A percentile compares a stretch with the other conserved stretches of the same genome.
Evolutionary conservation across 2,888 invertebrate genomes (phyloP).

Genomic region (Drosophila algonquin): DNA sequence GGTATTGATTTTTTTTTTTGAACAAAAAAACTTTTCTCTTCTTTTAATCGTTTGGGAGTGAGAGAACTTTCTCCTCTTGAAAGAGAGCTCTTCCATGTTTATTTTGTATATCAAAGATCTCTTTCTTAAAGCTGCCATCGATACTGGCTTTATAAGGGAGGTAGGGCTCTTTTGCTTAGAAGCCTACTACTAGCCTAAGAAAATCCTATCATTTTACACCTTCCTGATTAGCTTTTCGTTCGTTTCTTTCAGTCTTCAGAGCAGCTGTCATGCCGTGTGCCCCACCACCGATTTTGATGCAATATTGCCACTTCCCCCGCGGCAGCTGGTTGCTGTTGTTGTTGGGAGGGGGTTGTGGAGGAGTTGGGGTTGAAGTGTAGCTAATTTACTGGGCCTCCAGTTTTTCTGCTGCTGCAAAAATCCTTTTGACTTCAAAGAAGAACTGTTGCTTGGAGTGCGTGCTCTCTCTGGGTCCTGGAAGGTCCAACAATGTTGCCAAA

Average conservation of each 20-base stretch:
- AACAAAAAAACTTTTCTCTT: neutral
- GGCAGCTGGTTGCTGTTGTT: neutral
- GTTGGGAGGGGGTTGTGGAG: too few relatives aligned
- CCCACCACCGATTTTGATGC: constrained; percentile 1
- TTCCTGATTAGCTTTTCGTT: constrained; percentile 20
- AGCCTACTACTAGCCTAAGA: too few relatives aligned
- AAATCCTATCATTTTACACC: constrained; percentile 15
- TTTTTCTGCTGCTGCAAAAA: constrained; percentile 36
- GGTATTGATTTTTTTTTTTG: neutral
- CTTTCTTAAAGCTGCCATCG: too few relatives aligned
- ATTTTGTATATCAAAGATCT: too few relatives aligned
- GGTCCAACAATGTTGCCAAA: constrained; percentile 64
- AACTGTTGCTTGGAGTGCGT: constrained; percentile 74
- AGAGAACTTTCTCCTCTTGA: neutral
- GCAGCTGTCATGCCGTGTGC: constrained; percentile 24
- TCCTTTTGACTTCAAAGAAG: constrained; percentile 75
- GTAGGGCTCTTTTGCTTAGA: too few relatives aligned
- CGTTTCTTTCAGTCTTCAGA: neutral
- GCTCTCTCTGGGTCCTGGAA: constrained; percentile 24
- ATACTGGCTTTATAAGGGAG: too few relatives aligned
- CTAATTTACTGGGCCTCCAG: constrained; percentile 67
- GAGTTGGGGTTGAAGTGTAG: constrained; percentile 46
- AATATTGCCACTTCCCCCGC: constrained; percentile 1
- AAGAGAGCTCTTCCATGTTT: neutral
- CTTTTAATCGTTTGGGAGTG: neutral